phyloP scores from a whole-genome alignment of 2,888 invertebrate genomes.

The Lithophane leautieri region DNA sequence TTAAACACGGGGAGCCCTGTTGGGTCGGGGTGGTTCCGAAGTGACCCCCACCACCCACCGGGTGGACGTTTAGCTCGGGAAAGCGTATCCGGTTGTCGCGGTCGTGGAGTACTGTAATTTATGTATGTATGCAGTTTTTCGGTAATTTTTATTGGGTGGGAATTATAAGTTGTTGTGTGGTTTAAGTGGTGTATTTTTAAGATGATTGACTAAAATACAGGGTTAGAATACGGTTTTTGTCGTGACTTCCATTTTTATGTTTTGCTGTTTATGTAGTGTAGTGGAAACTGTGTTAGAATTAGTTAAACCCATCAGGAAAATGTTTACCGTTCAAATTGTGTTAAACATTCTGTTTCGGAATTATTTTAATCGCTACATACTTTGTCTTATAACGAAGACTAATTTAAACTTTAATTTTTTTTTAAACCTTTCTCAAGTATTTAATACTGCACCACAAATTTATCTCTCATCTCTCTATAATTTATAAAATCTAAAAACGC shows the following conservation, averaged over 20 bases:
- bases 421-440: neutral
- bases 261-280: neutral
- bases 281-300: neutral
- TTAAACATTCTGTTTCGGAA: neutral
- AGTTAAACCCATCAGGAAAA: no score
- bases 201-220: neutral
- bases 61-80: constrained; percentile 71
- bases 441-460: neutral
- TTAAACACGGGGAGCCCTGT: constrained; percentile 79
- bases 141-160: constrained; percentile 48
- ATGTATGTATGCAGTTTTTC: constrained; percentile 62
- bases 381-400: neutral
- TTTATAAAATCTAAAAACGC: constrained; percentile 20
- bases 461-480: neutral
- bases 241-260: neutral
- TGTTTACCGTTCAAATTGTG: neutral
- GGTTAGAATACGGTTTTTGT: neutral
- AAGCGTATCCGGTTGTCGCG: constrained; percentile 77
- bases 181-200: neutral
- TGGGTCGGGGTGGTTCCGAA: constrained; percentile 51
- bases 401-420: no score
- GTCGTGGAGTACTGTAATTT: constrained; percentile 64
- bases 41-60: constrained; percentile 58
- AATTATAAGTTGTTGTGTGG: constrained; percentile 10
- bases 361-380: neutral